A percentile compares a stretch with the other conserved stretches of the same genome.
Conservation (phyloP, 2,797 vertebrate species). For the Alfaro cultratus region DNA sequence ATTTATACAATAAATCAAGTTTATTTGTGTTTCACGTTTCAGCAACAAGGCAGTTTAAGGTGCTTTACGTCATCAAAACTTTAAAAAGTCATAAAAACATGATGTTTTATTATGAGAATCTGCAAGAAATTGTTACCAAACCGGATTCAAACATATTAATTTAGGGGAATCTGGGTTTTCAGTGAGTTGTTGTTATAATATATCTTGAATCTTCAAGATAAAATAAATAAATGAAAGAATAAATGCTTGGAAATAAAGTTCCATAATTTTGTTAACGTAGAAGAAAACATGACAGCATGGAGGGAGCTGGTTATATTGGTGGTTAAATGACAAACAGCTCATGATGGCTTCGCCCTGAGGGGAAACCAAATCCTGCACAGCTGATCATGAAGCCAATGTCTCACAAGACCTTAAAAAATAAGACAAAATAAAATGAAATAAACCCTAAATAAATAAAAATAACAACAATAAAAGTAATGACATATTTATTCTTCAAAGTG, state of each 20-base stretch:
- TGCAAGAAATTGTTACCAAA: background rate
- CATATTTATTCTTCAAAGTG: background rate
- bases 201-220: background rate
- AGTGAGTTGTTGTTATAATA: background rate
- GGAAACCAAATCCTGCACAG: conserved; percentile 45
- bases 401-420: background rate
- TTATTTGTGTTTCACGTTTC: too few species aligned
- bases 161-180: background rate
- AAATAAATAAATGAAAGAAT: background rate
- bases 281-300: conserved; percentile 23
- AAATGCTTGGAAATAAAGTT: conserved; percentile 33
- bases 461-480: background rate
- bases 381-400: conserved; percentile 11
- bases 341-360: conserved; percentile 60
- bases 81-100: too few species aligned
- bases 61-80: too few species aligned
- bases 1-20: background rate
- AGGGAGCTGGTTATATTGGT: conserved; percentile 56
- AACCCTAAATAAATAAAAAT: background rate
- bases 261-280: conserved; percentile 56
- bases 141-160: background rate
- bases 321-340: conserved; percentile 68
- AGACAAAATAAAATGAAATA: background rate
- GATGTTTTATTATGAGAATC: background rate
- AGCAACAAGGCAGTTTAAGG: too few species aligned